A percentile compares a stretch with the other conserved stretches of the same genome.
Conservation (phyloP, 92 coral and sea anemone genomes). For the Zoanthus sociatus region DNA sequence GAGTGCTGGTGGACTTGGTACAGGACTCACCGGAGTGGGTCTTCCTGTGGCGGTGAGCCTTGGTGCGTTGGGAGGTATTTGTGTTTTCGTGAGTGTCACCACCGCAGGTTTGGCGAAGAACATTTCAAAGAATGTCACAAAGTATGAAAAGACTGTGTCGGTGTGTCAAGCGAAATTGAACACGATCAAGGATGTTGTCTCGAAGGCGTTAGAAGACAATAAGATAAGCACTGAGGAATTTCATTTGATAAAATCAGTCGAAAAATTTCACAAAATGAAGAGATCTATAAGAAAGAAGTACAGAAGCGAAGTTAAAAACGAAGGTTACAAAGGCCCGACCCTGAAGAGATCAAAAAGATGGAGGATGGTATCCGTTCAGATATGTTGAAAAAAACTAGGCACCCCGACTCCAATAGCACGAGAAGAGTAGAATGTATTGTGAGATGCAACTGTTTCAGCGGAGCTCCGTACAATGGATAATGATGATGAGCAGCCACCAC, state of each 20-base stretch:
- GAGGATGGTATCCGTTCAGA: too few species aligned
- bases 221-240: neutral
- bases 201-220: neutral
- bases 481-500: too few species aligned
- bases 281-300: neutral
- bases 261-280: neutral
- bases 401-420: too few species aligned
- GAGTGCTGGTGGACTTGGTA: too few species aligned
- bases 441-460: too few species aligned
- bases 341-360: too few species aligned
- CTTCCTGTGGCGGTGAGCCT: too few species aligned
- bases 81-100: neutral
- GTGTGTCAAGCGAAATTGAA: neutral
- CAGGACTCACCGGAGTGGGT: too few species aligned
- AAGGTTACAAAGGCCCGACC: too few species aligned
- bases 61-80: neutral
- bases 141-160: neutral
- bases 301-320: neutral
- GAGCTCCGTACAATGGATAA: too few species aligned
- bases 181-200: neutral
- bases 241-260: neutral
- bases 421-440: too few species aligned
- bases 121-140: neutral
- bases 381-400: too few species aligned
- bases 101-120: neutral